Conservation (phyloP, 2,888 invertebrate genomes). For the Leptopterna dolabrata region DNA sequence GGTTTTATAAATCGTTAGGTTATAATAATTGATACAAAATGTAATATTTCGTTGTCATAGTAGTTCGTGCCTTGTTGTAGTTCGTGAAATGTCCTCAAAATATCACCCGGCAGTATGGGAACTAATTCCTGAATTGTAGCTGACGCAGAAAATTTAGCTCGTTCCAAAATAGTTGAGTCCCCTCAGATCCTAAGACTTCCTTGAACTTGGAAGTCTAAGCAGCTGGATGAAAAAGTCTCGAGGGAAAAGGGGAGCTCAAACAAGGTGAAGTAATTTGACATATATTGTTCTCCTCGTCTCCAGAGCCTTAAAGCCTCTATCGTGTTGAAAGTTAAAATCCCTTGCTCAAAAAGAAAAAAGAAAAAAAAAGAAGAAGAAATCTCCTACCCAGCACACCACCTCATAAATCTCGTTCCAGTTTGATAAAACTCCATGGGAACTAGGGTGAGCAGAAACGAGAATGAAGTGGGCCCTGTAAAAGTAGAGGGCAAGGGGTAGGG, state of each 20-base stretch:
- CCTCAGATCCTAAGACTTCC: neutral
- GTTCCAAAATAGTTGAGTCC: too few relatives aligned
- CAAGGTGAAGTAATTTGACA: conserved; percentile 50
- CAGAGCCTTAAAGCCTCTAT: conserved; percentile 50
- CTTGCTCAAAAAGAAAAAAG: neutral
- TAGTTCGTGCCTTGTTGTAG: too few relatives aligned
- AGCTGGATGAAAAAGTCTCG: conserved; percentile 9
- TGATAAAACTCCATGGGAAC: conserved; percentile 50
- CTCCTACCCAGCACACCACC: neutral
- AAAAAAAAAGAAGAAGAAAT: conserved; percentile 19
- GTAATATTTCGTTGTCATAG: too few relatives aligned
- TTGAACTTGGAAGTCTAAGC: neutral
- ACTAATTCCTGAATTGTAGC: too few relatives aligned
- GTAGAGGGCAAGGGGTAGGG: neutral
- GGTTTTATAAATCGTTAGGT: too few relatives aligned
- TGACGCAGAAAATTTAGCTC: too few relatives aligned
- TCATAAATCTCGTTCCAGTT: conserved; percentile 53
- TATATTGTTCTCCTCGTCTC: conserved; percentile 41
- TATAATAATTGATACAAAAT: too few relatives aligned
- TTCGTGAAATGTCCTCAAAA: too few relatives aligned
- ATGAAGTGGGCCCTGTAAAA: conserved; percentile 34
- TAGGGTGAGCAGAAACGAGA: conserved; percentile 25
- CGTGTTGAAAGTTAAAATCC: conserved; percentile 52
- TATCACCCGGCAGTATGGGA: too few relatives aligned
- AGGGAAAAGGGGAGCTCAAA: conserved; percentile 33